Base-by-base conservation (phyloP, 2,888 invertebrate species). In the Trissolcus brochymenae region DNA sequence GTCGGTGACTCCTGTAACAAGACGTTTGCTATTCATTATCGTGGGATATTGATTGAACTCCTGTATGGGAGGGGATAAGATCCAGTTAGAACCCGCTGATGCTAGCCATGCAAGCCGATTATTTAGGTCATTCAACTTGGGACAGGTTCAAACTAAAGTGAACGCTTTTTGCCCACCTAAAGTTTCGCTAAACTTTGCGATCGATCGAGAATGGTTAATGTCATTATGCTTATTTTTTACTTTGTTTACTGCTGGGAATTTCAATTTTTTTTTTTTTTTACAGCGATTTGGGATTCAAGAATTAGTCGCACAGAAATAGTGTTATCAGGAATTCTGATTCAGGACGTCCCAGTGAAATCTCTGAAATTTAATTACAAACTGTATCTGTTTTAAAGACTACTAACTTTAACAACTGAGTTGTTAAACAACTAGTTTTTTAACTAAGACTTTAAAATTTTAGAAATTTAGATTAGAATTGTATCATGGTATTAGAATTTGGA, bases 1-100 rank as follows among this genome's bases (percentile, higher is more conserved):
- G 84, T 81, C 16, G 85, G 84, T 6, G 87, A 87, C n/a, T 81
- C 82, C 87, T 86, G 80, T 75, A 81, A 74, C 67, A 57, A 53
- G 67, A 65, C 76, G 76, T 76, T 76, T 65, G 60, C 68, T 68
- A 64, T 75, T 75, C 68, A 75, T 75, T 75, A 74, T 53, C 67
- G 59, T 21, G 25, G 29, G 25, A 11, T 75, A 75, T 75, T 75
- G 68, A 75, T 75, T 68, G 62, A 29, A 13, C 29, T 19, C 13
- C 7, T 25, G 43, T 7, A 0, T 16, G 29, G 43, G 17, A 50
- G 29, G 60, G 61, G 50, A 19, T 50, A 68, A 67, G 74, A 66
- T 61, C 7, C 43, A 62, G 56, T 55, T 73, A 54, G 66, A 14
- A 2, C 41, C 13, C 50, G 11, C 43, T 40, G 49, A 50, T 17